phyloP scores from a whole-genome alignment of 2,888 invertebrate species.

The Barypeithes pellucidus region DNA sequence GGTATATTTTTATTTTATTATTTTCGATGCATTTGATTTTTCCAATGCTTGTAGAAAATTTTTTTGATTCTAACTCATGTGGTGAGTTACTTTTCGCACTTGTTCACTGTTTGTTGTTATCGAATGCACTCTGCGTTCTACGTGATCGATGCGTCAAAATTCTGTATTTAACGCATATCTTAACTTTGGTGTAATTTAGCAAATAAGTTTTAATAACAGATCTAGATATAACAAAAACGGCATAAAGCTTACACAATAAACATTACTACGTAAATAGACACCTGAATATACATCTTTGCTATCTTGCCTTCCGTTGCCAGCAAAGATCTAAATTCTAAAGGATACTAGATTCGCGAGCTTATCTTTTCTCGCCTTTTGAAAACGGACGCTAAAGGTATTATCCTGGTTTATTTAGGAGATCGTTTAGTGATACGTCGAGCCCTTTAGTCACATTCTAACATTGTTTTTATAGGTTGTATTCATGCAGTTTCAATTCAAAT shows the following conservation, averaged over 20 bases:
- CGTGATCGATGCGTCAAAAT: no score
- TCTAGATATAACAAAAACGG: background rate
- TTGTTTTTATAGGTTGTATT: constrained; percentile 1
- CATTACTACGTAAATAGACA: background rate
- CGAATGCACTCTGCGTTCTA: no score
- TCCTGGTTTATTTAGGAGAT: constrained; percentile 22
- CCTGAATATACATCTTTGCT: background rate
- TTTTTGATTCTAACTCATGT: no score
- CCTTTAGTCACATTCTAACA: background rate
- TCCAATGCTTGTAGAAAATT: no score
- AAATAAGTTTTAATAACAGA: no score
- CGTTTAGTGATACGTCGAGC: constrained; percentile 10
- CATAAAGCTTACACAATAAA: background rate
- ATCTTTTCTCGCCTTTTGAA: constrained; percentile 14
- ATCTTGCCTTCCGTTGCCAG: constrained; percentile 9
- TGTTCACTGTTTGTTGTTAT: no score
- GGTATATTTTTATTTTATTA: no score
- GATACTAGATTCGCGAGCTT: constrained; percentile 7
- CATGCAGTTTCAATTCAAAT: constrained; percentile 3
- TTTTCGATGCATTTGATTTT: no score
- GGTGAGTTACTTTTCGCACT: no score
- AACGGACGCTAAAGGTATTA: constrained; percentile 18
- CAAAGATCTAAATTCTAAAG: constrained; percentile 23
- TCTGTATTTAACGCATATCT: no score
- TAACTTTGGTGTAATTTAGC: no score